phyloP scores from a whole-genome alignment of 2,888 invertebrate species.

The Sinopyrophorus schimmeli region DNA sequence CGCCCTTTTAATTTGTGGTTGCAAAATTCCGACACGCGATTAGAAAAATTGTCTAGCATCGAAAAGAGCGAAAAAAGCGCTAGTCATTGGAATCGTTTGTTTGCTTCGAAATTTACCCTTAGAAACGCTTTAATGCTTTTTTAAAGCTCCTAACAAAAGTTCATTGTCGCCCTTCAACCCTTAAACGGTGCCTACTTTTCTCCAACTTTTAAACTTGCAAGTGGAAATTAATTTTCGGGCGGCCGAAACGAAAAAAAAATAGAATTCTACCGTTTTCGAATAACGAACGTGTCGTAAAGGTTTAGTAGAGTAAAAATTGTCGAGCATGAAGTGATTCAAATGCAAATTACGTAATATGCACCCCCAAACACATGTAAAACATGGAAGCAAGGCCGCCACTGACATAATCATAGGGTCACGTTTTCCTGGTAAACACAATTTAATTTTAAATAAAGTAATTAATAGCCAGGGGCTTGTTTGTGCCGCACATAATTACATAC shows the following conservation, averaged over 20 bases:
- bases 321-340: conserved; percentile 22
- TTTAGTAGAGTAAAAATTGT: conserved; percentile 15
- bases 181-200: too few relatives aligned
- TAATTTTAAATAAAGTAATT: conserved; percentile 30
- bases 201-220: too few relatives aligned
- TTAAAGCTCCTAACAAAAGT: too few relatives aligned
- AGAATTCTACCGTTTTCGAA: too few relatives aligned
- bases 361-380: conserved; percentile 23
- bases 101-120: too few relatives aligned
- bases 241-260: neutral
- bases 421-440: conserved; percentile 28
- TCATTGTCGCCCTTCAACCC: too few relatives aligned
- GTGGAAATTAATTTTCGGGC: too few relatives aligned
- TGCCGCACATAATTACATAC: conserved; percentile 22
- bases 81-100: too few relatives aligned
- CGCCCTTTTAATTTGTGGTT: conserved; percentile 28
- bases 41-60: conserved; percentile 20
- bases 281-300: too few relatives aligned
- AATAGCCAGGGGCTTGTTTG: conserved; percentile 17
- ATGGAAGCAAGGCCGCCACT: conserved; percentile 7
- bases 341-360: conserved; percentile 31
- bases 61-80: conserved; percentile 6
- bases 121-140: too few relatives aligned
- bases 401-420: conserved; percentile 23
- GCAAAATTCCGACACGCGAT: conserved; percentile 23